Evolutionary conservation across 2,888 invertebrate genomes (phyloP), one percentile per base, ranked within the genome.

Genomic region (Meloe dianella): DNA sequence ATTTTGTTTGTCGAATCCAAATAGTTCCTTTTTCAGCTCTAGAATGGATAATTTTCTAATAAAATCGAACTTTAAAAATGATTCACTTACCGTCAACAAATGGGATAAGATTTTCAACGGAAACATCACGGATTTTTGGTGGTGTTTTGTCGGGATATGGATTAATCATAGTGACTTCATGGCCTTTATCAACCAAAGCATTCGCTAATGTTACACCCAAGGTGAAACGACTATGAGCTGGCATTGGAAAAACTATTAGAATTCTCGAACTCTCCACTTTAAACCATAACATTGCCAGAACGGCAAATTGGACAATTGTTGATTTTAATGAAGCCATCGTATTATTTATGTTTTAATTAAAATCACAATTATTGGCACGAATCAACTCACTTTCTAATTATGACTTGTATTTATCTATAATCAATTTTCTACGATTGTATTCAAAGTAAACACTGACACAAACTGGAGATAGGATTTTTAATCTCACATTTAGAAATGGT

Each of bases 111-210:
- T 63, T 63, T n/a, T 60, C 71, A n/a, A 73, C 71, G 8, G 75
- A 71, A n/a, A 76, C 63, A 64, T 76, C 75, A 7, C 81, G 47
- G 20, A 47, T 47, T 47, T 47, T 47, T 0, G 17, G 10, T 9
- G 82, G 81, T 47, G 78, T 77, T 67, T 83, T 83, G 6, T 84
- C 77, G 14, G 73, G 73, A 64, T 76, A 78, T 2, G 79, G 75
- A 58, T 75, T 79, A 29, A 82, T 74, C 24, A 80, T 74, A 8
- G 81, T 81, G 12, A 86, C 82, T 62, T 85, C 81, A 74, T 87
- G 86, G 3, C 86, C 86, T 57, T 83, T 75, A 22, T 67, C 67
- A 0, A 79, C 80, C 59, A 83, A 69, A 66, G 76, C 80, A 60
- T 78, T 77, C 12, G 79, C 65, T 17, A 82, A 66, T n/a, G 71